These are phyloP conservation scores for Rynchops niger DNA, from an alignment of 2,113 vertebrate species.

Conservation along the genomic window DNA sequence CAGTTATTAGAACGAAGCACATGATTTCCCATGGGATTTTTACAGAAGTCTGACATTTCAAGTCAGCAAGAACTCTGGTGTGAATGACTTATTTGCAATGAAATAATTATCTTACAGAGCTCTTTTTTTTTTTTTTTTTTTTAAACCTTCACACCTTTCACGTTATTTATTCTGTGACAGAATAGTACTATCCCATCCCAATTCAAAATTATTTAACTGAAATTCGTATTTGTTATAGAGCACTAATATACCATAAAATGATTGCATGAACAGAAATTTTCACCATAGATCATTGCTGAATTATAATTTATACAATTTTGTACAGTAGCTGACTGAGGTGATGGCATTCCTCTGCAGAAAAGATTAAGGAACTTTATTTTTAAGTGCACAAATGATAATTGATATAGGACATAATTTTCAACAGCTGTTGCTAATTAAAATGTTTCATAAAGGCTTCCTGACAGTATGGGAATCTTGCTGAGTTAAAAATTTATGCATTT, in stretches of 20 bases:
- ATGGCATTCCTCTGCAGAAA: not conserved
- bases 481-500: not conserved
- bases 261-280: not conserved
- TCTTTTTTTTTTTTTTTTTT: not conserved
- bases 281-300: not conserved
- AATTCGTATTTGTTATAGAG: not conserved
- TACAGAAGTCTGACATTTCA: not conserved
- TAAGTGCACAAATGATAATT: not conserved
- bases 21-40: not conserved
- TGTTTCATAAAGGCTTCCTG: not conserved
- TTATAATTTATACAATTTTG: not conserved
- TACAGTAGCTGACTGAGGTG: not conserved
- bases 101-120: not conserved
- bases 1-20: not conserved
- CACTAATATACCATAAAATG: not conserved
- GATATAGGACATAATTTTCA: not conserved
- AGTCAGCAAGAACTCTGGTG: not conserved
- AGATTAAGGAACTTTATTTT: not conserved
- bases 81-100: not conserved
- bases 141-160: not conserved
- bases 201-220: not conserved
- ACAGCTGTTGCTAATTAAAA: constrained; percentile 30
- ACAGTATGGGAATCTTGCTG: not conserved
- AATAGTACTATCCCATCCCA: not conserved
- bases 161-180: not conserved